Base-by-base conservation (phyloP, 2,113 vertebrate genomes). In the Tapirus terrestris region DNA sequence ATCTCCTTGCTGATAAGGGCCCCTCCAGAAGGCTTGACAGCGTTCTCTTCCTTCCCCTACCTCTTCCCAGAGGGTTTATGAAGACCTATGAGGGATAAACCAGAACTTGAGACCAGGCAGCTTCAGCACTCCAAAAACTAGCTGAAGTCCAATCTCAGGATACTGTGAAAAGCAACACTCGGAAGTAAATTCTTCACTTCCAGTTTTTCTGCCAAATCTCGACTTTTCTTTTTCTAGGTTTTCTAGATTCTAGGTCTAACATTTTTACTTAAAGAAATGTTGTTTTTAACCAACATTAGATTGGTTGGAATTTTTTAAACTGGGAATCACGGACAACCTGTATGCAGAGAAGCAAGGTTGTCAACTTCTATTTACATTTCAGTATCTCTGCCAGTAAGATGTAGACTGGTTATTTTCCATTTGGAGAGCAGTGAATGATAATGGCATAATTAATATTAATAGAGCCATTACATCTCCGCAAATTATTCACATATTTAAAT, bases 381-480 rank as follows among this genome's bases (percentile, higher is more conserved):
- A 39, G 87, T 80, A 53, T 60, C 65, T 53, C 91, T 79, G 25
- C 73, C 77, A 31, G 5, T 92, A 58, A 94, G 53, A n/a, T 51
- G 81, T 18, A 51, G 85, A 36, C 72, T 48, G 31, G 79, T 1
- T 81, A 72, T n/a, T 95, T 96, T 96, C 6, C 51, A 75, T 25
- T 94, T 68, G 61, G 33, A 98, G 91, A 97, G n/a, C 1, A 73
- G 18, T 87, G 31, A 95, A 36, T 36, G 85, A 31, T 92, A 96
- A 96, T 17, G 5, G 51, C 1, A 45, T 96, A 45, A 97, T 98
- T 97, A 98, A 89, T 98, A 96, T 97, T 97, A 97, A 97, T 85
- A 92, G 68, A 90, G 18, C 10, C 53, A 93, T 95, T 90, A 94
- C 56, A 83, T 17, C 73, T 48, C 4, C 21, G 85, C 13, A 93